Conservation (phyloP, 2,797 vertebrate species). For the Sparus aurata region DNA sequence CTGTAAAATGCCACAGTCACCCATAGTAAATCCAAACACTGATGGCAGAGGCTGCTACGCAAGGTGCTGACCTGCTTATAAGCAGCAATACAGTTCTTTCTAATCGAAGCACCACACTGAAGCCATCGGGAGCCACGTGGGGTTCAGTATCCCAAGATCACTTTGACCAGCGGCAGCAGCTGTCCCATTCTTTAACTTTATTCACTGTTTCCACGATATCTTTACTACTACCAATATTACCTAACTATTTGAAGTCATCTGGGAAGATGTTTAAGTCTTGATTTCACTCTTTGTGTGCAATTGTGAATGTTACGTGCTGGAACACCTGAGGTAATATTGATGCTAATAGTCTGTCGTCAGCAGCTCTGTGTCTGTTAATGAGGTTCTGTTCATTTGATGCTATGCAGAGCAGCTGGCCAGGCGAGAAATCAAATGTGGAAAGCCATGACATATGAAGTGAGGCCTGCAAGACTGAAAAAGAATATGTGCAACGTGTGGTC, state of each 20-base stretch:
- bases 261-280: background rate
- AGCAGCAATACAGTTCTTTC: no score
- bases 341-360: slow-evolving; percentile 41
- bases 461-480: slow-evolving; percentile 58
- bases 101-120: no score
- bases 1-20: no score
- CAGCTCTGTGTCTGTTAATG: slow-evolving; percentile 27
- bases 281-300: slow-evolving; percentile 1
- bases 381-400: slow-evolving; percentile 47
- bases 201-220: background rate
- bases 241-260: background rate
- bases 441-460: slow-evolving; percentile 62
- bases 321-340: slow-evolving; percentile 36
- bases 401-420: slow-evolving; percentile 43
- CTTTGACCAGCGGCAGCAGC: no score
- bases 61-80: no score
- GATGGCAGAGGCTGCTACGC: no score
- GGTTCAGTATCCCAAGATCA: no score
- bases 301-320: slow-evolving; percentile 14
- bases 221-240: background rate
- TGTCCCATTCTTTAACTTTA: background rate
- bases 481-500: slow-evolving; percentile 67
- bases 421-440: slow-evolving; percentile 48
- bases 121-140: no score
- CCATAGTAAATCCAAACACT: no score